Conservation (phyloP, 2,113 vertebrate species). For the Pluvianellus socialis region DNA sequence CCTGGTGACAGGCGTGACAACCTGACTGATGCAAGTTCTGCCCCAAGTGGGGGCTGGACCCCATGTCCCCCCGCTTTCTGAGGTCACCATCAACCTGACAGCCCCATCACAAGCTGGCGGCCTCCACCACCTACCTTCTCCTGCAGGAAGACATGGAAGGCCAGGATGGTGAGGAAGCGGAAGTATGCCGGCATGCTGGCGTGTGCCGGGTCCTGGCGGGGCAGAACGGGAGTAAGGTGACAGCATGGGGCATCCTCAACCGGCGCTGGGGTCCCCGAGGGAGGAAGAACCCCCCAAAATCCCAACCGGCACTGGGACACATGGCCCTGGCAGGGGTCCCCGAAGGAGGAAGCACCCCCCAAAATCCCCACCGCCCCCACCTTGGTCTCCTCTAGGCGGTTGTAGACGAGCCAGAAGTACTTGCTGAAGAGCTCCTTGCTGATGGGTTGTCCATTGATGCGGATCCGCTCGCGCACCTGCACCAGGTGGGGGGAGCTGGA, state of each 20-base stretch:
- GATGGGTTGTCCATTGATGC: constrained; percentile 91
- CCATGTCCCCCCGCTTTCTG: rapidly evolving
- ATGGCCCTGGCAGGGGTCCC: rapidly evolving
- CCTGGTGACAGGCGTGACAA: neutral
- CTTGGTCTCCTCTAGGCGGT: constrained; percentile 87
- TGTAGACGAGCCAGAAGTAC: constrained; percentile 94
- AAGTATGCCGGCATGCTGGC: constrained; percentile 90
- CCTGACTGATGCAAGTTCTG: neutral
- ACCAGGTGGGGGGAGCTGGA: constrained; percentile 94
- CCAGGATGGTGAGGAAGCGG: constrained; percentile 95
- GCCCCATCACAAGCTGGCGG: neutral
- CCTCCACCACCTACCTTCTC: constrained; percentile 83
- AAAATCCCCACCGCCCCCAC: constrained; percentile 39
- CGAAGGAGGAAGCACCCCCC: neutral
- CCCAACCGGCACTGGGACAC: too few relatives aligned
- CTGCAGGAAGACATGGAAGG: constrained; percentile 93
- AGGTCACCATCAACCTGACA: neutral
- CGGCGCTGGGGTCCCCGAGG: rapidly evolving
- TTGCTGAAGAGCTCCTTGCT: constrained; percentile 91
- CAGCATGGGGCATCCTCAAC: rapidly evolving
- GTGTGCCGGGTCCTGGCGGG: constrained; percentile 64
- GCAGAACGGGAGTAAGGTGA: neutral
- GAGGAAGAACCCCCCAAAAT: neutral
- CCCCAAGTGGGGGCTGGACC: neutral
- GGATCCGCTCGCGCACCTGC: constrained; percentile 93